Base-by-base conservation (phyloP, 2,888 invertebrate genomes). In the Drosophila meridiana region DNA sequence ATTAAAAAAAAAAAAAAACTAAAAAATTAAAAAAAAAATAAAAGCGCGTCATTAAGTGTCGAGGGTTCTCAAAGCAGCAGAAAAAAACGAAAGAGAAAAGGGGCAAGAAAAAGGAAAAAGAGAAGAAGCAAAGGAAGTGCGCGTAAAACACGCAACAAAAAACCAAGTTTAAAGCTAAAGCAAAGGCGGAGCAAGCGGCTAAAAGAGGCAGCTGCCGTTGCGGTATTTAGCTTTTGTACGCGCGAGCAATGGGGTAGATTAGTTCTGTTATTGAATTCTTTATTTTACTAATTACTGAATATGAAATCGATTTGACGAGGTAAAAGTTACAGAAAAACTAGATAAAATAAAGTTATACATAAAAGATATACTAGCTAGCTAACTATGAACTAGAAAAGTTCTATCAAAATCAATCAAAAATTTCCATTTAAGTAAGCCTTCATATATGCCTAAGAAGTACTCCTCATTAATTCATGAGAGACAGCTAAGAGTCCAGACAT, bases 1-100 rank as follows among this genome's bases (percentile, higher is more conserved):
- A 70, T 74, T 78, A 70, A 65, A 55, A 58, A 68, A 43, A 8
- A 45, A 55, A 36, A 3, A 26, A 26, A 20, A 34, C 9, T 20
- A 36, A 38, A 53, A 42, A 40, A 26, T 6, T 50, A 14, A 30
- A 50, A 62, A 56, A 69, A 70, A 71, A 75, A 75, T 67, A 73
- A 74, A 84, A 83, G 68, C 69, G 65, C 62, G 68, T 80, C 79
- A 78, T 80, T 80, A 75, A 78, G 72, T 48, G 67, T 28, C 45
- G 40, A 75, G 72, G 64, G 62, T 55, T 67, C 34, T 30, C 48
- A 38, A 59, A 13, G 45, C 20, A 40, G 36, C 14, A 38, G 34
- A 9, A 47, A 47, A 38, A 26, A 28, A 55, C 14, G 13, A 30
- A 38, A 38, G 36, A 55, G 38, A 26, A 55, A 53, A 55, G 69